These are phyloP conservation scores for Orthosia cruda DNA, from an alignment of 2,888 invertebrate species.

Conservation along the genomic window DNA sequence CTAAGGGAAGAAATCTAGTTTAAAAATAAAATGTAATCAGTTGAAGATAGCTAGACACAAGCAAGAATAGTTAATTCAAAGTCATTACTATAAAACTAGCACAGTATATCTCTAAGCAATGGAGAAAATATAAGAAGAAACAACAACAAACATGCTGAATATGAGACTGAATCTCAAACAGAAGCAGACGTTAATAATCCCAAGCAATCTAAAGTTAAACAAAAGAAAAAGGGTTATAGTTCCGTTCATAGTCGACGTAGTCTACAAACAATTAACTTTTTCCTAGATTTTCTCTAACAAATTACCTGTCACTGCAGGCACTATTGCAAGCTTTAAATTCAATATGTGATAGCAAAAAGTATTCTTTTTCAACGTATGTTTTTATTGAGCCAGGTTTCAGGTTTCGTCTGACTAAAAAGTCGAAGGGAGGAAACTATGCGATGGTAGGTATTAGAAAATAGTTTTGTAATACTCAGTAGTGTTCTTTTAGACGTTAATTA, in stretches of 20 bases:
- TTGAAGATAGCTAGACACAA: background rate
- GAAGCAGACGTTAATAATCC: conserved; percentile 42
- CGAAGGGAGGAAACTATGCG: background rate
- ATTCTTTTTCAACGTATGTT: conserved; percentile 36
- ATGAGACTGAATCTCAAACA: conserved; percentile 18
- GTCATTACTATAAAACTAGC: background rate
- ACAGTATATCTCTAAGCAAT: too few relatives aligned
- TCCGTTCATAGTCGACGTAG: conserved; percentile 38
- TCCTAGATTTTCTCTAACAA: conserved; percentile 53
- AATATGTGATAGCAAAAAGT: conserved; percentile 52
- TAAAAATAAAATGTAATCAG: background rate
- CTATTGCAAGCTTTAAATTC: conserved; percentile 58
- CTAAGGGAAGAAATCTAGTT: too few relatives aligned
- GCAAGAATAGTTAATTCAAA: background rate
- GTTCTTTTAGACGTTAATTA: background rate
- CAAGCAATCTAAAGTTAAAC: conserved; percentile 59
- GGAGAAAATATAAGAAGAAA: background rate
- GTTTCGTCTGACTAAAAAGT: conserved; percentile 22
- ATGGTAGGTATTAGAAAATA: conserved; percentile 1
- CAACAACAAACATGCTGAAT: conserved; percentile 15
- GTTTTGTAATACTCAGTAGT: background rate
- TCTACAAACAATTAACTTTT: conserved; percentile 55
- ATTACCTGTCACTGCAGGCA: conserved; percentile 62
- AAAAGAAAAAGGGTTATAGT: conserved; percentile 53
- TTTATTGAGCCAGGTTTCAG: conserved; percentile 35